phyloP scores from a whole-genome alignment of 2,113 vertebrate species.

The Casuarius casuarius region DNA sequence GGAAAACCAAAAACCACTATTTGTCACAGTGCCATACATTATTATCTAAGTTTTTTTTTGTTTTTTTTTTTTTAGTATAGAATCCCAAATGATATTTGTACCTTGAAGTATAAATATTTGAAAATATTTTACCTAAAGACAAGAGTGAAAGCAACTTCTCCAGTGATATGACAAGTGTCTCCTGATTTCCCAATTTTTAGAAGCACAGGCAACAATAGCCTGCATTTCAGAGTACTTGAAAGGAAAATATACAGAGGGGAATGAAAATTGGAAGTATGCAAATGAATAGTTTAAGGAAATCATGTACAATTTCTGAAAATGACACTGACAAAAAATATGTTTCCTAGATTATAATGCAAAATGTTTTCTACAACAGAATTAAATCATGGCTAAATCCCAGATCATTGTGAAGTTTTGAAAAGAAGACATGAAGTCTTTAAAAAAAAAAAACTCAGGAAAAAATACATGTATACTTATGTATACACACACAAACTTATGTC shows the following conservation, averaged over 20 bases:
- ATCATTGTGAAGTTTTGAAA: not conserved
- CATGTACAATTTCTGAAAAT: not conserved
- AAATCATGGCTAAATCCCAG: not conserved
- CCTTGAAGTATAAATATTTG: not conserved
- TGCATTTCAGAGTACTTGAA: not conserved
- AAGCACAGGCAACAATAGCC: not conserved
- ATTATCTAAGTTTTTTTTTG: not conserved
- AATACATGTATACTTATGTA: not conserved
- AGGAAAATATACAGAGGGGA: not conserved
- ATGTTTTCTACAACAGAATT: not conserved
- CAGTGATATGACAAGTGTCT: not conserved
- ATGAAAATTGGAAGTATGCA: fast-evolving
- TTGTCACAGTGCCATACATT: not conserved
- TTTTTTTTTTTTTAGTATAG: not conserved
- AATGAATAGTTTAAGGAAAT: not conserved
- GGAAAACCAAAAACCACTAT: not conserved
- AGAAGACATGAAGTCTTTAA: not conserved
- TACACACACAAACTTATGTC: fast-evolving
- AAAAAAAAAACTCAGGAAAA: not conserved
- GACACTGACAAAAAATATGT: not conserved
- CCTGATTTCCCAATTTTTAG: not conserved
- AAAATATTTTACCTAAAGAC: not conserved
- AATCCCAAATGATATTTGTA: not conserved
- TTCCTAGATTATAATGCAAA: not conserved
- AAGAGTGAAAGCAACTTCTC: not conserved